Conservation (phyloP, 2,888 invertebrate genomes). For the Scaptomyza polygonia region DNA sequence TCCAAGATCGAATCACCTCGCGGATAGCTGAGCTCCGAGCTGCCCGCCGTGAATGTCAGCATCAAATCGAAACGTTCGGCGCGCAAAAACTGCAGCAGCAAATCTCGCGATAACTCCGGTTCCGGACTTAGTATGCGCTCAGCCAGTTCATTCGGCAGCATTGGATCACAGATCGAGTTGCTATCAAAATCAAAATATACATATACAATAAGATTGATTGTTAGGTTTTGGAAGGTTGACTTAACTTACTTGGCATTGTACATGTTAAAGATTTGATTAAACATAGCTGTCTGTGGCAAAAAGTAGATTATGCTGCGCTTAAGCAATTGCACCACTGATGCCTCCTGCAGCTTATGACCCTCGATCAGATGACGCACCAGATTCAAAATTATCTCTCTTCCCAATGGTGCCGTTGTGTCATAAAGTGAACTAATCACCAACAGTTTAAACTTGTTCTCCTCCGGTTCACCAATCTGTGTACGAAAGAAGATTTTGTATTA, state of each 20-base stretch:
- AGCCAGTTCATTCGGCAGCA: conserved; percentile 87
- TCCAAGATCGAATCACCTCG: conserved; percentile 75
- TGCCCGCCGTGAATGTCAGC: conserved; percentile 90
- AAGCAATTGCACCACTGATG: conserved; percentile 87
- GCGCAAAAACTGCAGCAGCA: conserved; percentile 88
- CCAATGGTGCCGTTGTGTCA: conserved; percentile 90
- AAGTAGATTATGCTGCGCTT: conserved; percentile 91
- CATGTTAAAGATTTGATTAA: conserved; percentile 69
- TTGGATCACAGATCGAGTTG: conserved; percentile 82
- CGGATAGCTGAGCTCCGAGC: conserved; percentile 86
- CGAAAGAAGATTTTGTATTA: not conserved
- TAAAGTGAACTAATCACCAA: conserved; percentile 93
- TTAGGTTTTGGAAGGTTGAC: not conserved
- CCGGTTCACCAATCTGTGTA: conserved; percentile 89
- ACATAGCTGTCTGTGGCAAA: conserved; percentile 86
- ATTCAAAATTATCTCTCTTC: conserved; percentile 92
- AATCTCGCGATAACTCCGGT: conserved; percentile 70
- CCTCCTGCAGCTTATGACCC: conserved; percentile 89
- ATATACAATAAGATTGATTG: not conserved
- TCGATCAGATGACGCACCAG: conserved; percentile 92
- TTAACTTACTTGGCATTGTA: conserved; percentile 80
- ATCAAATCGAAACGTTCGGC: conserved; percentile 89
- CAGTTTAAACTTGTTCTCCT: conserved; percentile 92
- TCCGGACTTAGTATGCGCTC: conserved; percentile 86
- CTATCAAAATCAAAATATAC: conserved; percentile 46